Evolutionary conservation across 2,113 vertebrate species (phyloP).

Genomic region (Clupea harengus): DNA sequence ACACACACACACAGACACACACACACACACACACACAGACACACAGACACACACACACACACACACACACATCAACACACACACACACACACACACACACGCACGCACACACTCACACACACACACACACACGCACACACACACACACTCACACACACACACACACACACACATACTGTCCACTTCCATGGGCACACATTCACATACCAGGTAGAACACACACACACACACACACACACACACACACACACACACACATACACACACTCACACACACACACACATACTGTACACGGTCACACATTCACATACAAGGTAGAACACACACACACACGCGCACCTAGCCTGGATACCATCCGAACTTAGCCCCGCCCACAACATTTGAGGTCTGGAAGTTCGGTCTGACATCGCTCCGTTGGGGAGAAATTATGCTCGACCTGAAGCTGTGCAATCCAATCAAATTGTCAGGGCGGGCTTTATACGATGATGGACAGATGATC

Average conservation of each 20-base stretch:
- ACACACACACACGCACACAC: not conserved
- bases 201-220: not conserved
- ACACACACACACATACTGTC: not conserved
- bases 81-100: not conserved
- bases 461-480: too few relatives aligned
- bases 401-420: too few relatives aligned
- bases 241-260: not conserved
- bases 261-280: not conserved
- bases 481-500: too few relatives aligned
- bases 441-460: too few relatives aligned
- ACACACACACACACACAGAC: not conserved
- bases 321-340: not conserved
- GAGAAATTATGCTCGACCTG: too few relatives aligned
- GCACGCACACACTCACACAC: not conserved
- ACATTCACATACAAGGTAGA: too few relatives aligned
- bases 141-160: not conserved
- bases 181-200: slow-evolving; percentile 65
- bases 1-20: too few relatives aligned
- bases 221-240: slow-evolving; percentile 6
- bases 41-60: not conserved
- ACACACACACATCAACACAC: not conserved
- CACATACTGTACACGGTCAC: not conserved
- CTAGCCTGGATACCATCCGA: too few relatives aligned
- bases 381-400: too few relatives aligned
- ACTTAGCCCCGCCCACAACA: too few relatives aligned